These are phyloP conservation scores for Seladonia tumulorum DNA, from an alignment of 2,888 invertebrate genomes.

Conservation along the genomic window DNA sequence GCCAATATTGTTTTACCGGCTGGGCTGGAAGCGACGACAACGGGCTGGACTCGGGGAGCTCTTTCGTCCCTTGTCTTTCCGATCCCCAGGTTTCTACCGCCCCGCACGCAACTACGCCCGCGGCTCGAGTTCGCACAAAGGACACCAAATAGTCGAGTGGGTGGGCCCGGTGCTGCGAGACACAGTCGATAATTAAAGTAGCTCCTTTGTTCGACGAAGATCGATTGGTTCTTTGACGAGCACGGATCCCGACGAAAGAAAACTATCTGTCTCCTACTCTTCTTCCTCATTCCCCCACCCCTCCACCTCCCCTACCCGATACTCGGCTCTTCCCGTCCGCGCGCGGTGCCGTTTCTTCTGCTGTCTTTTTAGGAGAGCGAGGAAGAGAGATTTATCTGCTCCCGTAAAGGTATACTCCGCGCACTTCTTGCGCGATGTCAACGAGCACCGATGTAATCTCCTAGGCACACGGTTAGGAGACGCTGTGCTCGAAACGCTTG, in stretches of 20 bases:
- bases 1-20: conserved; percentile 74
- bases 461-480: conserved; percentile 7
- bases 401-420: conserved; percentile 27
- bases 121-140: conserved; percentile 69
- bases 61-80: conserved; percentile 38
- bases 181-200: conserved; percentile 79
- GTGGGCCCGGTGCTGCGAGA: conserved; percentile 67
- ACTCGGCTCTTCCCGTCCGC: conserved; percentile 19
- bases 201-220: conserved; percentile 78
- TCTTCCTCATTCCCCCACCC: too few relatives aligned
- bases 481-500: conserved; percentile 1
- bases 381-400: not conserved
- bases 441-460: conserved; percentile 35
- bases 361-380: not conserved
- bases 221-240: conserved; percentile 78
- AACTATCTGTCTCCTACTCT: conserved; percentile 62
- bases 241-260: conserved; percentile 57
- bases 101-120: conserved; percentile 57
- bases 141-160: conserved; percentile 69
- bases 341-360: conserved; percentile 48
- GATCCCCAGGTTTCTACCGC: not conserved
- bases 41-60: conserved; percentile 47
- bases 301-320: too few relatives aligned
- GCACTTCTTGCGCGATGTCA: conserved; percentile 16
- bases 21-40: conserved; percentile 50